Percentiles rank a stretch among this genome's conserved stretches.
Conservation (phyloP, 2,113 vertebrate species). For the Eira barbara region DNA sequence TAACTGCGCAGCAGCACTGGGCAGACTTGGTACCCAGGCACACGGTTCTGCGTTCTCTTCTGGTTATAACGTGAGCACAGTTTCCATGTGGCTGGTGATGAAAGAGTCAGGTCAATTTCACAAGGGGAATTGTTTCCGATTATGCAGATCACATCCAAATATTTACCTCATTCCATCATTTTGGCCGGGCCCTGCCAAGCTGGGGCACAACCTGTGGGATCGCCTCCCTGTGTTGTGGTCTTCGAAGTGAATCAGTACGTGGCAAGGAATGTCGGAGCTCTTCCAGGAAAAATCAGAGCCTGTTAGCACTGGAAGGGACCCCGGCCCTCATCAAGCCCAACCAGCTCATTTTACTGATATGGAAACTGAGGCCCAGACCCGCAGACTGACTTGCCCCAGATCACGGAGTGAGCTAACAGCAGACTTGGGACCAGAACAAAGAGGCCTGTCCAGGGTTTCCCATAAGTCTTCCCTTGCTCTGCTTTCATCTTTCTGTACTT, state of each 20-base stretch:
- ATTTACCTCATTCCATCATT: conserved; percentile 58
- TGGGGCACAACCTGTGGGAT: background rate
- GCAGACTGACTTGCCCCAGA: background rate
- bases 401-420: background rate
- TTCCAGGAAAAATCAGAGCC: conserved; percentile 57
- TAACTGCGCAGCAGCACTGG: conserved; percentile 58
- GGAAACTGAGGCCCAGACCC: conserved; percentile 36
- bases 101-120: conserved; percentile 67
- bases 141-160: conserved; percentile 66
- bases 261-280: background rate
- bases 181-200: background rate
- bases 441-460: background rate
- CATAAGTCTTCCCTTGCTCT: background rate
- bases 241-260: conserved; percentile 27
- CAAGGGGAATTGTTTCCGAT: conserved; percentile 66
- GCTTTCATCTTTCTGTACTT: conserved; percentile 1
- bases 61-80: conserved; percentile 60
- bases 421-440: background rate
- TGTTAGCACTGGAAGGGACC: conserved; percentile 18
- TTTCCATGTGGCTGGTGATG: conserved; percentile 76
- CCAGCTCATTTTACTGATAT: background rate
- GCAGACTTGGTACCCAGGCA: conserved; percentile 5
- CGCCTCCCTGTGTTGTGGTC: background rate
- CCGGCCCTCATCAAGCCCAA: background rate
- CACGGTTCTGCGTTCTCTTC: conserved; percentile 69